A percentile compares a stretch with the other conserved stretches of the same genome.
Evolutionary conservation across 2,113 vertebrate genomes (phyloP).

Genomic region (Panurus biarmicus): DNA sequence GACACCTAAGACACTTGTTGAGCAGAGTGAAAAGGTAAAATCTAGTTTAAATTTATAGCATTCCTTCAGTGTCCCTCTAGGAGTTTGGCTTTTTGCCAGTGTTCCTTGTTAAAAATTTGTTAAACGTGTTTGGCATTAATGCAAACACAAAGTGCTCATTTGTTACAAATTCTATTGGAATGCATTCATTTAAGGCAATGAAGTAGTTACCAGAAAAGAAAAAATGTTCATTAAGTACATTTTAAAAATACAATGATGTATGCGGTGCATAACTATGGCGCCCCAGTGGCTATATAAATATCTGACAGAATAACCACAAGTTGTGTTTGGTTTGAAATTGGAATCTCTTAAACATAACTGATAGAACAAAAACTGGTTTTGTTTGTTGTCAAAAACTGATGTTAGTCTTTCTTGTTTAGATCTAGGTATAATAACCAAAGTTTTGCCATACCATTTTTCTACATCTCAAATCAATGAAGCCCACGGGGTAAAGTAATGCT

Average conservation of each 20-base stretch:
- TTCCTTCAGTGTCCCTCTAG: slow-evolving; percentile 79
- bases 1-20: slow-evolving; percentile 77
- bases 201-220: slow-evolving; percentile 83
- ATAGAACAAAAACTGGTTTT: slow-evolving; percentile 77
- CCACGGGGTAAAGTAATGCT: slow-evolving; percentile 6
- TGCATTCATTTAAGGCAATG: slow-evolving; percentile 85
- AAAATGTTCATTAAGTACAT: slow-evolving; percentile 82
- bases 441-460: slow-evolving; percentile 34
- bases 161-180: slow-evolving; percentile 86
- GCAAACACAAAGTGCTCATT: slow-evolving; percentile 92
- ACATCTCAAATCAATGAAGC: slow-evolving; percentile 47
- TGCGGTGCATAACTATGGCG: slow-evolving; percentile 80
- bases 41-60: slow-evolving; percentile 78
- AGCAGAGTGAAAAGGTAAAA: slow-evolving; percentile 78
- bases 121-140: slow-evolving; percentile 89
- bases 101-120: slow-evolving; percentile 87
- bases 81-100: slow-evolving; percentile 80
- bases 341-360: slow-evolving; percentile 77
- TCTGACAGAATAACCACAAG: slow-evolving; percentile 88
- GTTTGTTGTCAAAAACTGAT: slow-evolving; percentile 78
- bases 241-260: slow-evolving; percentile 90
- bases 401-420: slow-evolving; percentile 70
- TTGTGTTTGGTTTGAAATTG: slow-evolving; percentile 87
- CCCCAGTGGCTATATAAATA: slow-evolving; percentile 87
- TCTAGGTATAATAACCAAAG: slow-evolving; percentile 55